These are phyloP conservation scores for Crax fasciolata DNA, from an alignment of 2,797 vertebrate species.

Conservation along the genomic window DNA sequence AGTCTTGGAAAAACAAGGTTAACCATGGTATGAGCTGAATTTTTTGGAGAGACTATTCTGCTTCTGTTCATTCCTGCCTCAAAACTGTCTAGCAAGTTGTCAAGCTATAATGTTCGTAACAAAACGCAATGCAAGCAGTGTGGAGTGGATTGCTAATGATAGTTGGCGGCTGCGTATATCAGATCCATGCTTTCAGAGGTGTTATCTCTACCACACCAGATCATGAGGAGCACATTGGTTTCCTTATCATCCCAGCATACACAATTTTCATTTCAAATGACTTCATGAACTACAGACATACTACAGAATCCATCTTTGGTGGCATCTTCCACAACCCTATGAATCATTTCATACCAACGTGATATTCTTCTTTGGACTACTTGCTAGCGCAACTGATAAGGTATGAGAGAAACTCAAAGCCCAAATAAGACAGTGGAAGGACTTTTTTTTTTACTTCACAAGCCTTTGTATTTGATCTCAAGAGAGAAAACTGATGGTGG, in stretches of 20 bases:
- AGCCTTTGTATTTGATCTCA: neutral
- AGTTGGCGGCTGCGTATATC: neutral
- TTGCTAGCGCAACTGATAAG: neutral
- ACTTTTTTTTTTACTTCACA: neutral
- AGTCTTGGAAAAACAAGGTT: neutral
- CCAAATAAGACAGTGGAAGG: neutral
- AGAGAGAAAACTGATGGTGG: neutral
- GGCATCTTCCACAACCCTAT: neutral
- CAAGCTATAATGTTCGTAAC: accelerated
- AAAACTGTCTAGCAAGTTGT: neutral
- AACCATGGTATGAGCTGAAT: neutral
- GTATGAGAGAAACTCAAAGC: neutral
- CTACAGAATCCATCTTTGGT: neutral
- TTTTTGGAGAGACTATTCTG: neutral
- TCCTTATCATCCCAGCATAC: neutral
- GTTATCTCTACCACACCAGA: neutral
- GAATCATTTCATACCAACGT: neutral
- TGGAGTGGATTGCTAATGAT: neutral
- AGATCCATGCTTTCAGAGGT: neutral
- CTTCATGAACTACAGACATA: neutral
- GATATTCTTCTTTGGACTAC: neutral
- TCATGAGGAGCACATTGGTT: neutral
- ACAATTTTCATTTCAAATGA: neutral
- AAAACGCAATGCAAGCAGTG: neutral
- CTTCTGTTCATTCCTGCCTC: neutral